Conservation (phyloP, 1,140 invertebrate genomes). For the Drusus annulatus region DNA sequence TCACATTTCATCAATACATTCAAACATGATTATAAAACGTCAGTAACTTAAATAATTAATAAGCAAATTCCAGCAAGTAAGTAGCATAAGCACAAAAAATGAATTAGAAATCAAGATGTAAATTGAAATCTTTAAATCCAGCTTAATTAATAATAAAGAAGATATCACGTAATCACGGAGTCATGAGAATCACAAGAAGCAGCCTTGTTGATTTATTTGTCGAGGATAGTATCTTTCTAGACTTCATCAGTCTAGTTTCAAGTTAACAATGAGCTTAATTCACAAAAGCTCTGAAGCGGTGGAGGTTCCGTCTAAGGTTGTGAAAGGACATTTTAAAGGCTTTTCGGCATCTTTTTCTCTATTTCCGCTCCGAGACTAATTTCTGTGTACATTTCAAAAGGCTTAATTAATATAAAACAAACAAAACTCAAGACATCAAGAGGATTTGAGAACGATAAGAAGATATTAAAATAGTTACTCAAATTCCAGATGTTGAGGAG, state of each 20-base stretch:
- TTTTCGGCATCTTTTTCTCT: conserved; percentile 41
- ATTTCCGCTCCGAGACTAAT: conserved; percentile 33
- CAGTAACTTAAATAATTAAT: too few species aligned
- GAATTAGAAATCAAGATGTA: too few species aligned
- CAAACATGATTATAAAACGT: too few species aligned
- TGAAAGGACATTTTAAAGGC: conserved; percentile 36
- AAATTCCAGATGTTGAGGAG: too few species aligned
- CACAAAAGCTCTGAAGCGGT: conserved; percentile 40
- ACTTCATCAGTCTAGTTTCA: conserved; percentile 18
- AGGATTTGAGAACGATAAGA: neutral
- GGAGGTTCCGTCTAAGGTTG: conserved; percentile 24
- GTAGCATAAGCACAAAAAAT: too few species aligned
- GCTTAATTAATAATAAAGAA: too few species aligned
- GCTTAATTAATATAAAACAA: conserved; percentile 40
- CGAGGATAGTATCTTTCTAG: neutral
- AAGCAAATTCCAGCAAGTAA: too few species aligned
- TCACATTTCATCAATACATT: too few species aligned
- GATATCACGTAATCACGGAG: too few species aligned
- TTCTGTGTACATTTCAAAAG: conserved; percentile 41
- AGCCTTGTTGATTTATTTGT: neutral
- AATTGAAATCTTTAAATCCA: too few species aligned
- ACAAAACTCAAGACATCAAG: neutral
- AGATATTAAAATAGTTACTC: neutral
- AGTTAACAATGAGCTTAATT: conserved; percentile 52
- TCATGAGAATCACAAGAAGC: too few species aligned